Evolutionary conservation across 2,113 vertebrate genomes (phyloP).

Genomic region (Chloropsis hardwickii): DNA sequence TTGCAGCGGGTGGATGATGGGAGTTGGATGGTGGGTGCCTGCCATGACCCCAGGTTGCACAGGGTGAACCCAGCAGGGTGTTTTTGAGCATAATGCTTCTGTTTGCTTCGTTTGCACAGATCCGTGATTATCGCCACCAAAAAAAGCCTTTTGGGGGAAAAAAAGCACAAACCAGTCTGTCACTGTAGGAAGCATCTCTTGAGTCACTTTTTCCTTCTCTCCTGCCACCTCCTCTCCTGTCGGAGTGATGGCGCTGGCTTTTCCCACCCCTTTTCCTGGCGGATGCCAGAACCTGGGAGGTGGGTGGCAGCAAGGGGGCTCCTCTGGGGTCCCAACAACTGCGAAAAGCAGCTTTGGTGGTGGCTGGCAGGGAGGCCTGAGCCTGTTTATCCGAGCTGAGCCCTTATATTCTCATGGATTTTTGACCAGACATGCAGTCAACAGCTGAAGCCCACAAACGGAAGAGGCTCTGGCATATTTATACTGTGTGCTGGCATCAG

Average conservation of each 20-base stretch:
- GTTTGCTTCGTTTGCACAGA: not conserved
- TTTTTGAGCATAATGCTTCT: not conserved
- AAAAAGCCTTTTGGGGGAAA: not conserved
- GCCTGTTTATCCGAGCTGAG: not conserved
- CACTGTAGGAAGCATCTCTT: not conserved
- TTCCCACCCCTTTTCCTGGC: not conserved
- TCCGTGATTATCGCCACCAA: not conserved
- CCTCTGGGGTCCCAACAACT: not conserved
- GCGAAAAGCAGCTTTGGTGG: not conserved
- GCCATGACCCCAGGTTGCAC: not conserved
- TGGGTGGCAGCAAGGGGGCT: not conserved
- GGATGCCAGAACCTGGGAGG: not conserved
- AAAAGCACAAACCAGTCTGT: not conserved
- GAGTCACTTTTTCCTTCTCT: not conserved
- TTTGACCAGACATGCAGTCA: slow-evolving; percentile 54
- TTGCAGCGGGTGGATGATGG: fast-evolving
- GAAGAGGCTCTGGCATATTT: slow-evolving; percentile 60
- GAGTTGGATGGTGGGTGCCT: not conserved
- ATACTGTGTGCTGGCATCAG: slow-evolving; percentile 33
- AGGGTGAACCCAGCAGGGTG: fast-evolving
- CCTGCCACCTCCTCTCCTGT: not conserved
- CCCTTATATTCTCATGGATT: not conserved
- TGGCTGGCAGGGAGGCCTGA: not conserved
- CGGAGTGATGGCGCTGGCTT: not conserved
- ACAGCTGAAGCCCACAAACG: not conserved